Evolutionary conservation across 1,140 invertebrate species (phyloP), one percentile per base, ranked within the genome.

Genomic region (Argopecten irradians): DNA sequence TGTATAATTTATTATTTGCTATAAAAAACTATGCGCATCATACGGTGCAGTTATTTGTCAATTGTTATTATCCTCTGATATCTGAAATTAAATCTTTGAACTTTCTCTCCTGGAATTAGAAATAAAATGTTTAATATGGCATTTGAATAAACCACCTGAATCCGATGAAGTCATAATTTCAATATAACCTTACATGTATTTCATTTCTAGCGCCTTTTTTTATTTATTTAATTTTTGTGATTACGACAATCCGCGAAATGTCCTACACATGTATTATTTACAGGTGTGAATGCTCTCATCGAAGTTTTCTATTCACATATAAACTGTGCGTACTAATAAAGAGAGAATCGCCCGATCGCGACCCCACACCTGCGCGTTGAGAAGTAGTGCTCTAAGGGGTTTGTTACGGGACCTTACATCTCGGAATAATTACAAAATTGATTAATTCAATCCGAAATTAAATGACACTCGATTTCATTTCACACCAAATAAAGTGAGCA

Each of bases 361-460:
- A 71, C 55, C 55, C 55, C 55, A 71, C 55, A 71, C 55, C 55
- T 71, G 55, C 55, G 55, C 55, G 55, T 71, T 71, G 55, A 71
- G 55, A 71, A 71, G 55, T 71, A 28, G 55, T 71, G 55, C 55
- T 71, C 55, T 71, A 71, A 71, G 7, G 28, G 28, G 55, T 71
- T 16, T 71, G 22, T 71, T 71, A 71, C 55, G 55, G 3, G 22
- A 0, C 28, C 55, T 71, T 71, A 71, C 55, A 71, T 71, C 55
- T 71, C 55, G 1, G 22, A 71, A 71, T 71, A 71, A 71, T 71
- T 71, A 71, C 22, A 71, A n/a, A 71, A 71, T 71, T 71, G 55
- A 71, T 71, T n/a, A 71, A 71, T 71, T 71, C 55, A 71, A 71
- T 71, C 55, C 55, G n/a, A 71, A 71, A 71, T 71, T 71, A 71